Base-by-base conservation (phyloP, 2,888 invertebrate species). In the Mongoloraphidia duomilia region DNA sequence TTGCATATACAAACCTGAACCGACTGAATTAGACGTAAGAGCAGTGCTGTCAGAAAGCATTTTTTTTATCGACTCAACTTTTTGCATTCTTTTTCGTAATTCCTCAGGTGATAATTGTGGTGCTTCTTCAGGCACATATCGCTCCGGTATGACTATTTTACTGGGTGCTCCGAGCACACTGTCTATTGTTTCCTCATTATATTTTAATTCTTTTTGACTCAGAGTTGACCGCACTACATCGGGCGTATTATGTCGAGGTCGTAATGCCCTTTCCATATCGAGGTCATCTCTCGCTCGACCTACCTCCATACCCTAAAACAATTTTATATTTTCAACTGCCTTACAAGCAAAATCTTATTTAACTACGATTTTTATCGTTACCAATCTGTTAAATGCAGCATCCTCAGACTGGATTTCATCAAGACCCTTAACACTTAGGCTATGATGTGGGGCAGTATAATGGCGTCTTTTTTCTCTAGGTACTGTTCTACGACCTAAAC, bases 141-240 rank as follows among this genome's bases (percentile, higher is more conserved):
- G 76, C 69, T 93, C 92, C 0, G 93, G 93, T 59, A 93, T 93
- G 53, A 84, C 73, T 57, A 93, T 92, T 71, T 92, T 92, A 65
- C 85, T 85, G 11, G 93, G 93, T 12, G 89, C 84, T 44, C 86
- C 84, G 35, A 93, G 70, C 59, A 93, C 72, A 63, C 81, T 84
- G 65, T 93, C 93, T 55, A 93, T 92, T 43, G 91, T 88, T 57
- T 78, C 80, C 61, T 84, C 82, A 49, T 84, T 85, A 60, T 81
- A 80, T 54, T 80, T 78, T 48, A 77, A 68, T 60, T 81, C 80
- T 57, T 73, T 73, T 54, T 68, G 75, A 55, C 74, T 75, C 52
- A 89, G 64, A 1, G 91, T 89, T 0, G 90, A 90, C 40, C 89
- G 76, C 4, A 91, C 90, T 40, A 91, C 88, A 65, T 91, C 91